A percentile compares a stretch with the other conserved stretches of the same genome.
These are phyloP conservation scores for Helicolenus hilgendorfi DNA, from an alignment of 2,797 vertebrate species.

Conservation along the genomic window DNA sequence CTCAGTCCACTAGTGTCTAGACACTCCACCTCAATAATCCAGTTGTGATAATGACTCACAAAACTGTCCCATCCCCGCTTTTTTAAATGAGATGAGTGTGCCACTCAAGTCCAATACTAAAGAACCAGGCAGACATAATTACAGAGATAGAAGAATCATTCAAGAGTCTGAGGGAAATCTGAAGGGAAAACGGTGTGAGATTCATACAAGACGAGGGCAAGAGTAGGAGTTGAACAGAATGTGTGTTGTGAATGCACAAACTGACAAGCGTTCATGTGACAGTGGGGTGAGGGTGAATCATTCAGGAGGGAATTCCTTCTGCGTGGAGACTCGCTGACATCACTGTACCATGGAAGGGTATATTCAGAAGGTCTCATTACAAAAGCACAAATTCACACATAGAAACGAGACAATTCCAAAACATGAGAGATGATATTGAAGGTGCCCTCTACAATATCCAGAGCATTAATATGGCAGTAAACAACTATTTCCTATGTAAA, in stretches of 20 bases:
- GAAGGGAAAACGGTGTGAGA: conserved; percentile 16
- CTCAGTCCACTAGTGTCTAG: neutral
- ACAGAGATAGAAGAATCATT: conserved; percentile 34
- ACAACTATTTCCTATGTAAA: no score
- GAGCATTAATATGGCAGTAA: no score
- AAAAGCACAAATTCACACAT: neutral
- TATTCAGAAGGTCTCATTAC: conserved; percentile 34
- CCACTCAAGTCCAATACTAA: conserved; percentile 14
- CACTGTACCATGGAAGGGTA: neutral
- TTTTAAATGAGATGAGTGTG: conserved; percentile 24
- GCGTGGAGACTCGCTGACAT: conserved; percentile 55
- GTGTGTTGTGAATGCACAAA: conserved; percentile 61
- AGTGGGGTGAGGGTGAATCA: conserved; percentile 71
- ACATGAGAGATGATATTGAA: neutral
- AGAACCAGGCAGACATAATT: conserved; percentile 26
- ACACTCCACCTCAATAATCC: conserved; percentile 18
- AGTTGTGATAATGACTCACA: conserved; percentile 14
- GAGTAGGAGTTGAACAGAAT: conserved; percentile 30
- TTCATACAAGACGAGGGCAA: neutral
- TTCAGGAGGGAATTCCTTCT: conserved; percentile 75
- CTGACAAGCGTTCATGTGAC: conserved; percentile 68
- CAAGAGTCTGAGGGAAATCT: neutral
- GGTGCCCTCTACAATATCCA: neutral
- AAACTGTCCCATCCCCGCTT: neutral
- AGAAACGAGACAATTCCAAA: neutral